These are phyloP conservation scores for Trichomycterus rosablanca DNA, from an alignment of 2,113 vertebrate genomes.

Conservation along the genomic window DNA sequence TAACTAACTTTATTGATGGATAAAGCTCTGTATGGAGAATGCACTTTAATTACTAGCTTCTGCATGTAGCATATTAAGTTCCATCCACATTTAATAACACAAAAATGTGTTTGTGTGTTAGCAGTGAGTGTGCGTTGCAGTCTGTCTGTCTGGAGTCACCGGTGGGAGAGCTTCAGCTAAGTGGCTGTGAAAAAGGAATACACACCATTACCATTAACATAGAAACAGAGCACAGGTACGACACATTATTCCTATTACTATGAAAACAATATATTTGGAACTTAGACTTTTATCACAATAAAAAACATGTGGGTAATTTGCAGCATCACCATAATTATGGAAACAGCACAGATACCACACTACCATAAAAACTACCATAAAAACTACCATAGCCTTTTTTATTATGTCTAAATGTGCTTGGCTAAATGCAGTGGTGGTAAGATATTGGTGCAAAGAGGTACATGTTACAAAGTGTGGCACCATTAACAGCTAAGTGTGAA, in stretches of 20 bases:
- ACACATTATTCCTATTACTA: not conserved
- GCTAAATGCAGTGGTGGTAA: not conserved
- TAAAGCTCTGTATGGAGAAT: too few species aligned
- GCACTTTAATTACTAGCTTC: too few species aligned
- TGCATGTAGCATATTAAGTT: too few species aligned
- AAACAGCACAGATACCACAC: not conserved
- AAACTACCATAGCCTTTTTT: not conserved
- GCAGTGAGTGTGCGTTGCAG: constrained; percentile 26
- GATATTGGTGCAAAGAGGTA: too few species aligned
- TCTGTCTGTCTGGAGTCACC: constrained; percentile 24
- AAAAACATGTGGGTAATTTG: too few species aligned
- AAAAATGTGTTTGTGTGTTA: constrained; percentile 23
- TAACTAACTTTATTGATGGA: too few species aligned
- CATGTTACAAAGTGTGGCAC: too few species aligned
- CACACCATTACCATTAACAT: constrained; percentile 32
- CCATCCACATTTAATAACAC: too few species aligned
- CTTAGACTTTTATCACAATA: too few species aligned
- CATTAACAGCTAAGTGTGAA: too few species aligned
- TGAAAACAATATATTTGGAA: not conserved
- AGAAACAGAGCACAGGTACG: constrained; percentile 18
- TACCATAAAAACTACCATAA: too few species aligned
- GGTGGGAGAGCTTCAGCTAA: constrained; percentile 32
- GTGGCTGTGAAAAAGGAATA: constrained; percentile 35
- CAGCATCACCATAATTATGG: not conserved
- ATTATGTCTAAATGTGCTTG: not conserved